Conservation (phyloP, 2,113 vertebrate genomes). For the Nansenia antarctica region DNA sequence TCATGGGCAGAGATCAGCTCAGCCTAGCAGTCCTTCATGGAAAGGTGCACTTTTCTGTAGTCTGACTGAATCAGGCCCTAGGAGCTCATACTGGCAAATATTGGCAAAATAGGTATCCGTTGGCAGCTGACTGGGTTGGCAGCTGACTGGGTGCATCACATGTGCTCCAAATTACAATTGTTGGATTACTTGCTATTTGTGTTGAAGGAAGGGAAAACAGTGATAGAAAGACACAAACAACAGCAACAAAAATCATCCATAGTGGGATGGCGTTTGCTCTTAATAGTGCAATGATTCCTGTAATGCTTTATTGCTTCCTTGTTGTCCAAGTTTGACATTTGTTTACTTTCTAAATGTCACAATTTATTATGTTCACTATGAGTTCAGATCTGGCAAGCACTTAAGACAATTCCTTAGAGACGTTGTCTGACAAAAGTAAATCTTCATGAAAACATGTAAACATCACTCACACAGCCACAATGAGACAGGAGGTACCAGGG, state of each 20-base stretch:
- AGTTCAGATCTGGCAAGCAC: not conserved
- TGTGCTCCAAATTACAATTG: not conserved
- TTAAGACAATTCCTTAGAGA: not conserved
- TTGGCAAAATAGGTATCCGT: not conserved
- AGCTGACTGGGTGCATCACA: not conserved
- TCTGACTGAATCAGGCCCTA: no score
- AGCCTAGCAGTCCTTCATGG: no score
- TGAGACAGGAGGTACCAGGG: no score
- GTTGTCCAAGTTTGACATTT: not conserved
- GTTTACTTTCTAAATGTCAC: not conserved
- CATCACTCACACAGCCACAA: not conserved
- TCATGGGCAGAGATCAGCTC: constrained; percentile 2
- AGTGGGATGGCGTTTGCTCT: not conserved
- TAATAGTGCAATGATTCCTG: not conserved
- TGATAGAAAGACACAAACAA: not conserved
- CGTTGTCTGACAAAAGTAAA: not conserved
- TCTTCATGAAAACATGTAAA: not conserved
- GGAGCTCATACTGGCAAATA: not conserved
- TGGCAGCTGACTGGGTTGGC: not conserved
- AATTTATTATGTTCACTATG: not conserved
- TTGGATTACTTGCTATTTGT: not conserved
- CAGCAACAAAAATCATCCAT: not conserved
- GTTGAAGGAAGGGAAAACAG: not conserved
- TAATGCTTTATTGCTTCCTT: not conserved
- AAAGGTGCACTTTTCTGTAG: no score